phyloP scores from a whole-genome alignment of 2,888 invertebrate genomes.

The Coenonympha arcania region DNA sequence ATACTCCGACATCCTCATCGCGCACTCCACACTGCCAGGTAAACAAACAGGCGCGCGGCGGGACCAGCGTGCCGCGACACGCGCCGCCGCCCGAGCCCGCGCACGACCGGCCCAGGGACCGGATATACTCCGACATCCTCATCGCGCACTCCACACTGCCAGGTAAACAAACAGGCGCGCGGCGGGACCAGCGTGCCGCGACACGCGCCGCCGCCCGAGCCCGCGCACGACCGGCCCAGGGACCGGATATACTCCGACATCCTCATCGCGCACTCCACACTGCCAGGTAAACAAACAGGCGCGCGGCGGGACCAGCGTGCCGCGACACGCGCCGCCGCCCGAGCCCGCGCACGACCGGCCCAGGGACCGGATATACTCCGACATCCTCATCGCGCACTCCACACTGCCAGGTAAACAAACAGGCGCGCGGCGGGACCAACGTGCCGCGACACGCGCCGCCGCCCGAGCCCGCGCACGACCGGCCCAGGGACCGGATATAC shows the following conservation, averaged over 20 bases:
- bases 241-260: constrained; percentile 72
- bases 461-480: constrained; percentile 22
- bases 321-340: constrained; percentile 45
- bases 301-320: constrained; percentile 11
- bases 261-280: constrained; percentile 78
- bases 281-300: constrained; percentile 60
- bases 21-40: constrained; percentile 78
- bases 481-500: constrained; percentile 48
- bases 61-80: constrained; percentile 34
- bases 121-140: constrained; percentile 74
- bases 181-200: constrained; percentile 21
- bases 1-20: constrained; percentile 77
- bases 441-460: neutral
- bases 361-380: constrained; percentile 57
- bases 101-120: constrained; percentile 37
- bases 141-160: constrained; percentile 78
- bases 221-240: constrained; percentile 34
- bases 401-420: constrained; percentile 72
- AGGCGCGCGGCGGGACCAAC: constrained; percentile 13
- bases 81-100: constrained; percentile 37
- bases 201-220: constrained; percentile 44
- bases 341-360: constrained; percentile 35
- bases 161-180: constrained; percentile 41
- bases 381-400: constrained; percentile 79
- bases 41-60: constrained; percentile 19